These are phyloP conservation scores for Chiloscyllium plagiosum DNA, from an alignment of 2,113 vertebrate genomes.

Conservation along the genomic window DNA sequence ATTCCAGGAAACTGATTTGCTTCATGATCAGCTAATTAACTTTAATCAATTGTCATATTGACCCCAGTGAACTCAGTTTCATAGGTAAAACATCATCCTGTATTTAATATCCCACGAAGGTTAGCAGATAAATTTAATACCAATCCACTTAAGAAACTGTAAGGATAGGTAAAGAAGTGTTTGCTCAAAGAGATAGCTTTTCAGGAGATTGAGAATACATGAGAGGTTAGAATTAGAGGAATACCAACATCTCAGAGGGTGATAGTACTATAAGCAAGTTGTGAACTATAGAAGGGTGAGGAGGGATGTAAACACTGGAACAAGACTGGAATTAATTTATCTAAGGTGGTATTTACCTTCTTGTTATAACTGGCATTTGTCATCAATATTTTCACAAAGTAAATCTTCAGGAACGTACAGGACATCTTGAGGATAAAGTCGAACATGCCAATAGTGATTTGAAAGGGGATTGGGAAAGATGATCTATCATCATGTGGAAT, in stretches of 20 bases:
- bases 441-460: conserved; percentile 80
- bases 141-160: background rate
- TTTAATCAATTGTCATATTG: background rate
- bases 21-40: background rate
- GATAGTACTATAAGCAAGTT: background rate
- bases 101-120: background rate
- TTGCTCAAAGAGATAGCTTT: background rate
- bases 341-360: background rate
- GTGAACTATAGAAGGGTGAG: background rate
- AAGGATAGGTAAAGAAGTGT: background rate
- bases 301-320: background rate
- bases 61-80: background rate
- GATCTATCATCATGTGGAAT: conserved; percentile 70
- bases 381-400: background rate
- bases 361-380: background rate
- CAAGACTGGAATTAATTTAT: background rate
- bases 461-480: conserved; percentile 80
- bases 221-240: background rate
- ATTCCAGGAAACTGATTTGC: no score
- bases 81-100: background rate
- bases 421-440: conserved; percentile 74
- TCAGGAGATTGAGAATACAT: background rate
- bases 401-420: conserved; percentile 71
- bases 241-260: background rate
- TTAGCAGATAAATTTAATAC: background rate